Percentiles rank a stretch among this genome's conserved stretches.
phyloP scores from a whole-genome alignment of 92 coral and sea anemone species.

The Micromussa lordhowensis region DNA sequence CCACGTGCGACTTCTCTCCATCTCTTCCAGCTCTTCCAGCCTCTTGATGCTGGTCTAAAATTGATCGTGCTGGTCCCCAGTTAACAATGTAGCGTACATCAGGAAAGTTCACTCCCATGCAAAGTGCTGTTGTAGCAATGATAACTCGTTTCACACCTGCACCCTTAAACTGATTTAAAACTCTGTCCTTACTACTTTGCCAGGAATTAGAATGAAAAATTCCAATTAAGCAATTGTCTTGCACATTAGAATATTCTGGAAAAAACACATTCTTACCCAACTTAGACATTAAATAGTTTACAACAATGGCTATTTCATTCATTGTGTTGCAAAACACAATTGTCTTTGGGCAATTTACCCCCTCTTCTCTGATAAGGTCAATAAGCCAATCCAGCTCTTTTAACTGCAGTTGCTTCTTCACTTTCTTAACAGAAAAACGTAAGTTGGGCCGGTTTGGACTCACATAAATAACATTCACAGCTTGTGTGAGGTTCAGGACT shows the following conservation, averaged over 20 bases:
- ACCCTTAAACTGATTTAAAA: slow-evolving; percentile 38
- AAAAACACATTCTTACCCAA: slow-evolving; percentile 23
- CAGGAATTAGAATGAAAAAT: slow-evolving; percentile 68
- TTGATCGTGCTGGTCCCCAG: slow-evolving; percentile 73
- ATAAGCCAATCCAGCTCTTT: slow-evolving; percentile 52
- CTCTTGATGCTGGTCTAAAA: slow-evolving; percentile 66
- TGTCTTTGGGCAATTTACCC: slow-evolving; percentile 60
- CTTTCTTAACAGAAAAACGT: slow-evolving; percentile 40
- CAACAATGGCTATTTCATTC: slow-evolving; percentile 58
- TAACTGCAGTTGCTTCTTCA: slow-evolving; percentile 34
- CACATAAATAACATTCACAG: slow-evolving; percentile 24
- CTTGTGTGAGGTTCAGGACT: slow-evolving; percentile 19
- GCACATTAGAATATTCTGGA: slow-evolving; percentile 18
- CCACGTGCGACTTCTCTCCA: slow-evolving; percentile 50
- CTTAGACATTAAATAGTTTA: slow-evolving; percentile 38
- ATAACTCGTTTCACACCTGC: slow-evolving; percentile 49
- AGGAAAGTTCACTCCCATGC: slow-evolving; percentile 77
- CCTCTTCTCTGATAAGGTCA: slow-evolving; percentile 22
- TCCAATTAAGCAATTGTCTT: slow-evolving; percentile 50
- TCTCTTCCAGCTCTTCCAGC: slow-evolving; percentile 71
- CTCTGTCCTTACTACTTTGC: slow-evolving; percentile 53
- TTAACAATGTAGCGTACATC: slow-evolving; percentile 62
- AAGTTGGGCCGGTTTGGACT: slow-evolving; percentile 70
- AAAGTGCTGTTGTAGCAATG: slow-evolving; percentile 63
- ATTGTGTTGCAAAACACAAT: slow-evolving; percentile 67